Conservation (phyloP, 2,797 vertebrate species). For the Echiichthys vipera region DNA sequence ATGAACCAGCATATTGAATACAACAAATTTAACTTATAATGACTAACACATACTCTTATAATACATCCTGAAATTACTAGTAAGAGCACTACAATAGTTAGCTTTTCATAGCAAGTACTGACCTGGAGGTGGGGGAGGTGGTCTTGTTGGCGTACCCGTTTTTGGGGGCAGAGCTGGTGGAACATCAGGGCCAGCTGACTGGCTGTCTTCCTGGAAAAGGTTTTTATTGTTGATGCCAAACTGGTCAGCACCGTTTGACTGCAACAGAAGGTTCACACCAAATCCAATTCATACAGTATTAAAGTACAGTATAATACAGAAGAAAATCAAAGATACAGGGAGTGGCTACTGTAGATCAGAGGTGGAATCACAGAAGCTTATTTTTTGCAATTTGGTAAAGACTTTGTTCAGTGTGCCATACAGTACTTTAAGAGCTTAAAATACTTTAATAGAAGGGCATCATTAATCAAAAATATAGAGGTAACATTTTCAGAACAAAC, state of each 20-base stretch:
- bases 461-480: not conserved
- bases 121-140: conserved; percentile 97
- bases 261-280: conserved; percentile 36
- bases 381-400: no score
- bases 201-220: conserved; percentile 88
- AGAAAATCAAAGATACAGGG: not conserved
- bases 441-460: no score
- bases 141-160: conserved; percentile 95
- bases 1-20: no score
- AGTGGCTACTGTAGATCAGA: not conserved
- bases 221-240: conserved; percentile 90
- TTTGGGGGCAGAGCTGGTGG: conserved; percentile 97
- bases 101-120: conserved; percentile 43
- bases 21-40: not conserved
- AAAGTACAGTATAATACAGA: not conserved
- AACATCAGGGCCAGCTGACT: conserved; percentile 84
- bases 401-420: not conserved
- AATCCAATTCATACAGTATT: not conserved
- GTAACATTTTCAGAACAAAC: not conserved
- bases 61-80: not conserved
- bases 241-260: conserved; percentile 90
- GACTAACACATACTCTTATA: not conserved
- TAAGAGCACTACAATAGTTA: not conserved
- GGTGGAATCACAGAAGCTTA: not conserved
- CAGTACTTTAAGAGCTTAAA: not conserved